Percentiles rank a stretch among this genome's conserved stretches.
Evolutionary conservation across 1,140 invertebrate genomes (phyloP).

Genomic region (Camponotus vicinus): DNA sequence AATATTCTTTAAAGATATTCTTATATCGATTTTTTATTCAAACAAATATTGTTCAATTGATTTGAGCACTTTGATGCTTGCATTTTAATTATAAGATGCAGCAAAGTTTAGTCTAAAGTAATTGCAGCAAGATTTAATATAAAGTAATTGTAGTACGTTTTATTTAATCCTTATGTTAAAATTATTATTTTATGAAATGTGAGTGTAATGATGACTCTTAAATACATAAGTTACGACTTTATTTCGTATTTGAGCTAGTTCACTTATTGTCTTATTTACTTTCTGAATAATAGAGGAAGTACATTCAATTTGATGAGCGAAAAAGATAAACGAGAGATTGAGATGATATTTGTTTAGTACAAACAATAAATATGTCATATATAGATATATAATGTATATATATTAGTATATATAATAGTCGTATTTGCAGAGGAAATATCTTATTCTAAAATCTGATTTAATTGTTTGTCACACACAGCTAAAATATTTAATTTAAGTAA

Average conservation of each 20-base stretch:
- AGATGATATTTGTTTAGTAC: neutral
- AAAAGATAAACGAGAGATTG: conserved; percentile 3
- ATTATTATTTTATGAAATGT: conserved; percentile 1
- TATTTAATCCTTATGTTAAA: neutral
- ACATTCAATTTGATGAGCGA: neutral
- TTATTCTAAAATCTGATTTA: neutral
- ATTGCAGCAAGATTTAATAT: no score
- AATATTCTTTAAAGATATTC: neutral
- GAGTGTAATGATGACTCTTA: neutral
- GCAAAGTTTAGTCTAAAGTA: neutral
- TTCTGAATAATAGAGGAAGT: neutral
- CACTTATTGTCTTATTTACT: neutral
- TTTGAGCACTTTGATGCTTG: neutral
- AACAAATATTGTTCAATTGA: neutral
- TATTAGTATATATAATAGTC: neutral
- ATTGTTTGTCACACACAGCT: neutral
- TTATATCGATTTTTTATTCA: neutral
- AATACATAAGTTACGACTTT: neutral
- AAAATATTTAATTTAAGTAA: no score
- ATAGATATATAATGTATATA: neutral
- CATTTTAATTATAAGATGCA: neutral
- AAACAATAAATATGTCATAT: neutral
- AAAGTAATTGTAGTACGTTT: neutral
- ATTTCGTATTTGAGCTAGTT: neutral
- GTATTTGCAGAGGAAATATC: neutral